Percentiles rank a stretch among this genome's conserved stretches.
Conservation (phyloP, 2,888 invertebrate genomes). For the Mythimna pallens region DNA sequence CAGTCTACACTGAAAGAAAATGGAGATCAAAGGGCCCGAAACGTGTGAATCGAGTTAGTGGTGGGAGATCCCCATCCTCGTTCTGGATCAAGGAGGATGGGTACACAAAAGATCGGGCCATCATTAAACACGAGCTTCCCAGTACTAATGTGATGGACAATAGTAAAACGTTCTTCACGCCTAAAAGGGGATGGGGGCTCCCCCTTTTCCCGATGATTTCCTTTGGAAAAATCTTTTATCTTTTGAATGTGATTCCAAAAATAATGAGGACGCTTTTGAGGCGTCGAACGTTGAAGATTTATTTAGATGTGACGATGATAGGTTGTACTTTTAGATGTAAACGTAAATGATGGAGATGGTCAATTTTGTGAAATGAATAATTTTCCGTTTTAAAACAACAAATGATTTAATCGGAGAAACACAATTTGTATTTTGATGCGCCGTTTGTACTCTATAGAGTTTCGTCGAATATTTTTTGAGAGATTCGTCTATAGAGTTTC, state of each 20-base stretch:
- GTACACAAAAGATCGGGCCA: constrained; percentile 74
- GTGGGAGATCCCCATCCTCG: constrained; percentile 41
- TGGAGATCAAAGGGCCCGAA: constrained; percentile 79
- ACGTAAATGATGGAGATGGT: constrained; percentile 37
- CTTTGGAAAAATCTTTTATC: constrained; percentile 76
- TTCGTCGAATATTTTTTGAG: too few relatives aligned
- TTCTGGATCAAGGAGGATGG: constrained; percentile 50
- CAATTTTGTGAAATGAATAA: constrained; percentile 18
- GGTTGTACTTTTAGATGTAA: constrained; percentile 39
- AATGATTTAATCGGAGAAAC: background rate
- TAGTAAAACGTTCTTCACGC: constrained; percentile 51
- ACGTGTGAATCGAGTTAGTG: constrained; percentile 82
- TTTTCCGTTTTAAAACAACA: background rate
- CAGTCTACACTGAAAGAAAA: constrained; percentile 71
- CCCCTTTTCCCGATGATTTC: constrained; percentile 70
- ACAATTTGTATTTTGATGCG: background rate
- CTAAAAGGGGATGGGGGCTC: background rate
- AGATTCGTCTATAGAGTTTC: too few relatives aligned
- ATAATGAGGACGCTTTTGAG: constrained; percentile 73
- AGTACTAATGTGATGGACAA: constrained; percentile 76
- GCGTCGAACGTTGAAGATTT: constrained; percentile 58
- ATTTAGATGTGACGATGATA: constrained; percentile 58
- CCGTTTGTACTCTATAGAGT: background rate
- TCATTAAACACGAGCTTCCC: constrained; percentile 80
- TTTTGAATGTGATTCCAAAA: constrained; percentile 74